Evolutionary conservation across 2,888 invertebrate genomes (phyloP).

Genomic region (Lacanobia oleracea): DNA sequence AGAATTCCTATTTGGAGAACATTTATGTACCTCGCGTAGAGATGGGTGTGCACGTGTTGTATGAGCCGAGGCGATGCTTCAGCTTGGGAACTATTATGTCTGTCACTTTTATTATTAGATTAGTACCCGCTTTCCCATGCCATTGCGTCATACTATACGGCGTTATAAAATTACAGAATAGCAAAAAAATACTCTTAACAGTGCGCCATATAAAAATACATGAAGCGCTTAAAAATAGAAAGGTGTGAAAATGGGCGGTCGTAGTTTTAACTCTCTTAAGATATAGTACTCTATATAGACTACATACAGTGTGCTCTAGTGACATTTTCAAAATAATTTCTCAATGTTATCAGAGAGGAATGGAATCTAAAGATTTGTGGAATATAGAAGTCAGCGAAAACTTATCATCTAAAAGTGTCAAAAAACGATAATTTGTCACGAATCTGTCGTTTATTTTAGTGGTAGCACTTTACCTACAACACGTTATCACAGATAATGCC

Average conservation of each 20-base stretch:
- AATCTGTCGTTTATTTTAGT: not conserved
- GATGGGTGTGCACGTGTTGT: not conserved
- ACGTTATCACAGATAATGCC: not conserved
- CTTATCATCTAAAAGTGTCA: not conserved
- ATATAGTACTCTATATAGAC: too few species aligned
- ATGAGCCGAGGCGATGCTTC: too few species aligned
- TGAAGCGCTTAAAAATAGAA: too few species aligned
- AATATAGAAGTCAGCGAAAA: not conserved
- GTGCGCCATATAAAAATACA: too few species aligned
- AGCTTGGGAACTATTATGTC: too few species aligned
- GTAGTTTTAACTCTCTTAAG: too few species aligned
- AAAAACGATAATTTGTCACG: not conserved
- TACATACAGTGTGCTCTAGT: too few species aligned
- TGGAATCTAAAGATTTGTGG: not conserved
- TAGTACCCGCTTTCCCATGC: too few species aligned
- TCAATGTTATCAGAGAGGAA: not conserved
- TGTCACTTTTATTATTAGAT: not conserved
- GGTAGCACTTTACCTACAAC: not conserved
- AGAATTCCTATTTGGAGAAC: constrained; percentile 12
- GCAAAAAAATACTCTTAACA: too few species aligned
- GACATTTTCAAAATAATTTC: not conserved
- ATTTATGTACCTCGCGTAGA: not conserved
- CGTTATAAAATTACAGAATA: too few species aligned
- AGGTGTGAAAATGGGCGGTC: too few species aligned
- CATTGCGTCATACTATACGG: not conserved